Evolutionary conservation across 37 sponge, comb jelly and placozoan species (phyloP), one percentile per base, ranked within the genome.

Genomic region (Agelas oroides): DNA sequence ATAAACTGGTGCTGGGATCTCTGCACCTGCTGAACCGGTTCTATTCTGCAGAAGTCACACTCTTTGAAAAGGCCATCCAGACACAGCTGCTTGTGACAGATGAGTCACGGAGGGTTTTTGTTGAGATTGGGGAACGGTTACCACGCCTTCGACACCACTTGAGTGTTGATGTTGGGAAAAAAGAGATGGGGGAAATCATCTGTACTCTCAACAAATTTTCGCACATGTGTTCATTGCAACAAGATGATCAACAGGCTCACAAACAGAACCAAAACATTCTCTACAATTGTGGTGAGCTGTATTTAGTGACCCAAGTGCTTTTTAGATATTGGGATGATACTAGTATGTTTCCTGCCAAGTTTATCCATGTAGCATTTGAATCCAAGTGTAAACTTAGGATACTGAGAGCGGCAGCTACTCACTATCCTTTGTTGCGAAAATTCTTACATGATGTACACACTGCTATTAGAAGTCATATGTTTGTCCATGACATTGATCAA

Each of bases 231-330:
- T 33, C 30, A 14, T 38, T 87, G 77, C 78, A 77, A 5, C 58
- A 64, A 32, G 89, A 88, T 25, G 65, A 71, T 21, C 46, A 68
- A 35, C 86, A 91, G 56, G 73, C 95, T 30, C 95, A 94, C 68
- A 33, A 30, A 1, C 87, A 86, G 82, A 94, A 94, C 69, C 95
- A 94, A 63, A 90, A 87, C 61, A 90, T 94, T 55, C 88, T 94
- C 41, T 75, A 80, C 59, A 94, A 87, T 64, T 81, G 56, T 62
- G 90, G 94, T 86, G 12, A 46, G 46, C 46, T 46, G 46, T 8
- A 46, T 8, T 46, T 8, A 46, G 6, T 46, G 6, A 46, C 46
- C 8, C 46, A 46, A 3, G 3, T 8, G 8, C 46, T 46, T 8
- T 12, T n/a, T n/a, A n/a, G n/a, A n/a, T n/a, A n/a, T n/a, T n/a